Base-by-base conservation (phyloP, 1,140 invertebrate genomes). In the Bursaphelenchus mucronatus region DNA sequence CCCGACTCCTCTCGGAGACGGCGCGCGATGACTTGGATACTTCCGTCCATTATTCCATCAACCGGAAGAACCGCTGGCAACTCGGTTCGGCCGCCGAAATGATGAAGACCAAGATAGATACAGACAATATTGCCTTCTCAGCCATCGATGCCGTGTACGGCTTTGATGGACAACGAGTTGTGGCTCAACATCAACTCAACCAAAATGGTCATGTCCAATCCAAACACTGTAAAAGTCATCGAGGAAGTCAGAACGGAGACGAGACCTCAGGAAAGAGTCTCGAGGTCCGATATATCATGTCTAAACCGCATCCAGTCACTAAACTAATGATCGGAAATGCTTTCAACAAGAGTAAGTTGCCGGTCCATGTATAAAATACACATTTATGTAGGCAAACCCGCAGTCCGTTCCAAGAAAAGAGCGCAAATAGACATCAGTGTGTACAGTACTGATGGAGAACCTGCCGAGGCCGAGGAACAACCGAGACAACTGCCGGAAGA, bases 391-490 rank as follows among this genome's bases (percentile, higher is more conserved):
- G 61, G 11, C 19, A 61, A 65, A 21, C 61, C 55, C 13, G 10
- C 43, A 13, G 10, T 41, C 19, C 53, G 62, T n/a, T 61, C 61
- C 15, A 63, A 19, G 13, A 13, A 30, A n/a, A 55, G 61, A n/a
- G 61, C 61, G 11, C 55, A 63, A 63, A 64, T 63, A 8, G 61
- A 63, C 55, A 30, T 63, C 11, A 63, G 61, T 45, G 62, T 65
- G 13, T 63, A 63, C 55, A 63, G 55, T 41, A 63, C 53, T 11
- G 61, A 62, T 45, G 61, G 61, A 11, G 61, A 63, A 39, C 13
- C 30, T 0, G 30, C 13, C 19, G 62, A 63, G 15, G 61, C 6
- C 11, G 61, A 63, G 8, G 10, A 61, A 13, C 17, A 44, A 13
- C 11, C 13, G 11, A 11, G 3, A 11, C 13, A 39, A 13, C 13